Conservation (phyloP, 2,797 vertebrate species). For the Netta rufina region DNA sequence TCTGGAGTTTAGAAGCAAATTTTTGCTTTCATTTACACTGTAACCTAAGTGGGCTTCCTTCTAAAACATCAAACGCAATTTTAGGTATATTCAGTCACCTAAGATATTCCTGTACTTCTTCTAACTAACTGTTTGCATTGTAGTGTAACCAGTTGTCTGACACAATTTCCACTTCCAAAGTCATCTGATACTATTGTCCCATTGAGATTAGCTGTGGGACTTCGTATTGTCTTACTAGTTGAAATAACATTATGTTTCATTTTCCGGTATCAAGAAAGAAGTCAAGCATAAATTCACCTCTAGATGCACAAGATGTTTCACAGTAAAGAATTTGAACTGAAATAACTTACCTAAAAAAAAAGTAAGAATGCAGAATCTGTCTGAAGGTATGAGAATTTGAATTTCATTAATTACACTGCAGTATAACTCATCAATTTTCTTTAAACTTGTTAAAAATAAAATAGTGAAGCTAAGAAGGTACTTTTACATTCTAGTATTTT, state of each 20-base stretch:
- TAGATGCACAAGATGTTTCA: not conserved
- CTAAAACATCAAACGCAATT: not conserved
- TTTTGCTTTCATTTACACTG: not conserved
- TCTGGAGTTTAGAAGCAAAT: not conserved
- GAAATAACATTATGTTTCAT: not conserved
- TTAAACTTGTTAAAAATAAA: not conserved
- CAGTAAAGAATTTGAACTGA: slow-evolving; percentile 1
- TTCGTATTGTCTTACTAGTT: not conserved
- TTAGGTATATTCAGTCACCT: not conserved
- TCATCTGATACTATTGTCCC: not conserved
- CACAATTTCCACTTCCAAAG: not conserved
- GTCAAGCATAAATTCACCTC: not conserved
- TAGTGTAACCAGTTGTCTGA: not conserved
- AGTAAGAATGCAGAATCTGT: not conserved
- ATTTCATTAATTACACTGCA: not conserved
- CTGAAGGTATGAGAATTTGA: not conserved
- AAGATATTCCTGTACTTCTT: not conserved
- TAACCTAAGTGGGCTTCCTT: not conserved
- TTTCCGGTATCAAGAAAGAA: not conserved
- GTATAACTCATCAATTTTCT: not conserved
- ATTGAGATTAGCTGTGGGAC: not conserved
- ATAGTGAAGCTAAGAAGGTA: not conserved
- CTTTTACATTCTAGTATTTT: not conserved
- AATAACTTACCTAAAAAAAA: not conserved
- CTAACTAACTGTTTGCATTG: not conserved